A percentile compares a stretch with the other conserved stretches of the same genome.
Conservation (phyloP, 2,888 invertebrate species). For the Drepana falcataria region DNA sequence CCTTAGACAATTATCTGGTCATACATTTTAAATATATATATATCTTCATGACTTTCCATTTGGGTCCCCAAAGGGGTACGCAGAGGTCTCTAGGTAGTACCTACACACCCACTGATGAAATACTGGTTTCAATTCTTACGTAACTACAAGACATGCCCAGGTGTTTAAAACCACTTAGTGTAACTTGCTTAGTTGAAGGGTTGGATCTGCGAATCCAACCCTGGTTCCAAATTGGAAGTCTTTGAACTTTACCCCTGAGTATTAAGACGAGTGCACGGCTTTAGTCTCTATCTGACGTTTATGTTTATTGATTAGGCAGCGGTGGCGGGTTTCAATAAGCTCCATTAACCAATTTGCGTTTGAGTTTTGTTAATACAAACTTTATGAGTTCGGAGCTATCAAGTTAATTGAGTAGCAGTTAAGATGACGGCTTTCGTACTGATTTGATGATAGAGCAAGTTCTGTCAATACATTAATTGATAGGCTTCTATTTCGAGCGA, state of each 20-base stretch:
- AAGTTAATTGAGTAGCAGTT: conserved; percentile 49
- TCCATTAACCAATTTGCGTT: conserved; percentile 72
- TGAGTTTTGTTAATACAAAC: conserved; percentile 53
- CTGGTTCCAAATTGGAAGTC: conserved; percentile 54
- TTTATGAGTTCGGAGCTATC: conserved; percentile 50
- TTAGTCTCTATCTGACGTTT: conserved; percentile 63
- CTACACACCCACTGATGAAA: no score
- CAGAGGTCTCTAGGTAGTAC: no score
- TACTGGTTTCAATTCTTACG: no score
- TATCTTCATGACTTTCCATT: no score
- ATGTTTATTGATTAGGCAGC: conserved; percentile 70
- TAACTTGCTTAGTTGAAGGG: no score
- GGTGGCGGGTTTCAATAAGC: conserved; percentile 64
- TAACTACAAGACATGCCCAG: no score
- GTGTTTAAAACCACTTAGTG: no score
- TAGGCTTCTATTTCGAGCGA: background rate
- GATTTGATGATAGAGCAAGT: conserved; percentile 16
- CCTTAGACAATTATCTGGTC: no score
- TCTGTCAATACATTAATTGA: conserved; percentile 10
- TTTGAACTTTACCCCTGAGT: conserved; percentile 63
- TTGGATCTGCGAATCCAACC: conserved; percentile 23
- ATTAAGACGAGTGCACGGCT: conserved; percentile 47
- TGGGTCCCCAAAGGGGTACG: no score
- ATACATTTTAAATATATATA: no score
- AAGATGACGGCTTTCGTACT: conserved; percentile 29